Evolutionary conservation across 2,888 invertebrate species (phyloP).

Genomic region (Thelaira solivaga): DNA sequence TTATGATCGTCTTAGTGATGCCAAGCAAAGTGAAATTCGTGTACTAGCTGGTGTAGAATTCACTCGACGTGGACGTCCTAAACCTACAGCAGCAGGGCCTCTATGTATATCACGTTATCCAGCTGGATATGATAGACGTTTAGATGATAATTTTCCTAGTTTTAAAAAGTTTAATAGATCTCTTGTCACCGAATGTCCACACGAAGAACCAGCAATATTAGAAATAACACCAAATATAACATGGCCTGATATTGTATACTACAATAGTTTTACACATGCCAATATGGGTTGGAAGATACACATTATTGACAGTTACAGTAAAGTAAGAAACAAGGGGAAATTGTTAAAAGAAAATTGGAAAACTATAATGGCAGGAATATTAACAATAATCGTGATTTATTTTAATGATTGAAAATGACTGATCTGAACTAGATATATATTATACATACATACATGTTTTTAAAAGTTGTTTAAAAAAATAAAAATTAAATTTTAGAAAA

Average conservation of each 20-base stretch:
- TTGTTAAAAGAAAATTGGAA: neutral
- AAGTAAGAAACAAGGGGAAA: constrained; percentile 65
- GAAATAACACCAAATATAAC: constrained; percentile 90
- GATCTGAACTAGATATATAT: constrained; percentile 21
- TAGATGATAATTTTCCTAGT: constrained; percentile 86
- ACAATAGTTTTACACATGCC: constrained; percentile 93
- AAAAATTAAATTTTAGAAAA: neutral
- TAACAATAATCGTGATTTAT: constrained; percentile 5
- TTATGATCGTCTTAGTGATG: constrained; percentile 84
- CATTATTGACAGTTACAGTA: constrained; percentile 84
- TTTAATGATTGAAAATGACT: constrained; percentile 48
- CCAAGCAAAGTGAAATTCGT: constrained; percentile 83
- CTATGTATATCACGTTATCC: constrained; percentile 85
- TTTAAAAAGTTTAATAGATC: constrained; percentile 92
- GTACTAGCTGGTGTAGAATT: constrained; percentile 89
- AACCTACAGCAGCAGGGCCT: constrained; percentile 89
- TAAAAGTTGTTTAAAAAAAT: neutral
- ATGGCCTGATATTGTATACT: constrained; percentile 95
- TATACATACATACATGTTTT: neutral
- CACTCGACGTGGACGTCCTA: constrained; percentile 88
- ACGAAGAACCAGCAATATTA: constrained; percentile 85
- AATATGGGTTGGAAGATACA: constrained; percentile 98
- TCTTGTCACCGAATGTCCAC: constrained; percentile 84
- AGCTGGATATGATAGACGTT: constrained; percentile 83
- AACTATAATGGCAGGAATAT: neutral